Evolutionary conservation across 2,113 vertebrate genomes (phyloP).

Genomic region (Otocyon megalotis): DNA sequence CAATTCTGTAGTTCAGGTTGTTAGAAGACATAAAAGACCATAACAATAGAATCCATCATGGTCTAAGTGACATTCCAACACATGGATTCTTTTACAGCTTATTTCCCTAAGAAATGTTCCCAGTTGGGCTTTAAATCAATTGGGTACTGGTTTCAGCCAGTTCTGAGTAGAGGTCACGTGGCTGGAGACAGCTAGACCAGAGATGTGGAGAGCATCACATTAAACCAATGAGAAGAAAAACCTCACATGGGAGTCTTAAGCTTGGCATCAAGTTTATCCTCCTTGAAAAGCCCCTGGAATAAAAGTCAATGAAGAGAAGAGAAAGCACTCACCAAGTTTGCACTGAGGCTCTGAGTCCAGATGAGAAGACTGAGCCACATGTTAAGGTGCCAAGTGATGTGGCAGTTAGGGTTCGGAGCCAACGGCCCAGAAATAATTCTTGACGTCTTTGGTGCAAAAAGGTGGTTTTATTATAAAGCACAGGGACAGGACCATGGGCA

Average conservation of each 20-base stretch:
- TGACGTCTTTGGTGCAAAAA: background rate
- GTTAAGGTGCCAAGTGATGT: background rate
- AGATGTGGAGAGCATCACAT: background rate
- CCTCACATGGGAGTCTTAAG: background rate
- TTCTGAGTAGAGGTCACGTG: background rate
- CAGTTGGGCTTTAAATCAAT: background rate
- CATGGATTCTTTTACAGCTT: background rate
- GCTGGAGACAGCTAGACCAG: background rate
- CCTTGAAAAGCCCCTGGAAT: background rate
- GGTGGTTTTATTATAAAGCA: background rate
- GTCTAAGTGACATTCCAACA: background rate
- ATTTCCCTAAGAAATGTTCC: background rate
- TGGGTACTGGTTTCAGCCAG: background rate
- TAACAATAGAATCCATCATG: background rate
- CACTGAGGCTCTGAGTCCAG: background rate
- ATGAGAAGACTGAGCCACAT: background rate
- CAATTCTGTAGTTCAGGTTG: background rate
- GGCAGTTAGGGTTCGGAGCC: background rate
- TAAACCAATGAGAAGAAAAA: background rate
- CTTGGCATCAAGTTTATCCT: background rate
- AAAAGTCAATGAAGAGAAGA: background rate
- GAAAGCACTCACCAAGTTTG: background rate
- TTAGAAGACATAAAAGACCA: background rate
- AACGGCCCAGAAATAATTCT: background rate
- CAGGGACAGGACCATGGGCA: background rate